These are phyloP conservation scores for Graptemys geographica DNA, from an alignment of 2,797 vertebrate genomes.

Conservation along the genomic window DNA sequence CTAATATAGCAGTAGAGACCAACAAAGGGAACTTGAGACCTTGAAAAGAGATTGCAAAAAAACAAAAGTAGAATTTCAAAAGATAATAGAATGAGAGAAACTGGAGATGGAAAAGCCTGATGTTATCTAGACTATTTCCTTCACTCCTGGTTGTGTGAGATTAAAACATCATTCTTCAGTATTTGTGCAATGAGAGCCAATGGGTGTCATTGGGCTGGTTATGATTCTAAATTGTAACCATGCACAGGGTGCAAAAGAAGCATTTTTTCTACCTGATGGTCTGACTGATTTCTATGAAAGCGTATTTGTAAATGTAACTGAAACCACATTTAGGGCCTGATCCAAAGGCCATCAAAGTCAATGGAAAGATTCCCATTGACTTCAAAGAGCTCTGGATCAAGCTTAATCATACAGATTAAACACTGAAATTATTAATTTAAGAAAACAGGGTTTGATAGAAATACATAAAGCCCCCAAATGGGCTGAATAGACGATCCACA, in stretches of 20 bases:
- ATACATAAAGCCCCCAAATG: background rate
- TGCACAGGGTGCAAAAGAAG: background rate
- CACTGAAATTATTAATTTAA: background rate
- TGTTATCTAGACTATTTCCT: fast-evolving
- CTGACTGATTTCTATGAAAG: background rate
- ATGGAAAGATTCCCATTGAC: background rate
- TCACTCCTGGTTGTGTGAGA: background rate
- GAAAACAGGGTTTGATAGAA: background rate
- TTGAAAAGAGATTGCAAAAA: background rate
- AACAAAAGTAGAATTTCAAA: background rate
- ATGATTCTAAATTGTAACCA: background rate
- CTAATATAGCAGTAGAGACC: fast-evolving
- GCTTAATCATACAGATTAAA: background rate
- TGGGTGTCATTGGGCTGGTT: fast-evolving
- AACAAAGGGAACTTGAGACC: background rate
- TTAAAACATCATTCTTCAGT: background rate
- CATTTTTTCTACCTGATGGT: background rate
- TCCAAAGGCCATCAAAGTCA: background rate
- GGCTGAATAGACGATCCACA: background rate
- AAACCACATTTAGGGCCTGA: background rate
- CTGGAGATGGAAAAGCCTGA: fast-evolving
- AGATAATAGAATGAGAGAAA: background rate
- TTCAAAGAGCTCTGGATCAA: background rate
- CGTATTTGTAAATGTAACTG: background rate
- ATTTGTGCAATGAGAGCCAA: background rate